Evolutionary conservation across 1,140 invertebrate species (phyloP), one percentile per base, ranked within the genome.

Genomic region (Nebria ingens): DNA sequence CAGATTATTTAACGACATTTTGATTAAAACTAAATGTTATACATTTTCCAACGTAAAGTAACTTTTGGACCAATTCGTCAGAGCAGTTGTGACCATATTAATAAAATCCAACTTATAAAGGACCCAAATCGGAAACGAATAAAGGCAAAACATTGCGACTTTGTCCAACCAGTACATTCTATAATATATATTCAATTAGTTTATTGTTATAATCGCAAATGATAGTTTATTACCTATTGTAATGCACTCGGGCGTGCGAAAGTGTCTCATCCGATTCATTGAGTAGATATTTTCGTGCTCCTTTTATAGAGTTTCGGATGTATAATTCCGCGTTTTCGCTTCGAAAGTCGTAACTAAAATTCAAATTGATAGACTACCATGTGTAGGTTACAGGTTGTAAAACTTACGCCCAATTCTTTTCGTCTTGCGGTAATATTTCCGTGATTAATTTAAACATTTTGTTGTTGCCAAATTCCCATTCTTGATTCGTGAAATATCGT

Each of bases 141-240:
- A 45, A 45, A 12, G 17, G 6, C 9, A 12, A 3, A 45, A 45
- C 40, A 45, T 45, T 45, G 40, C 17, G 11, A 51, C 6, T 21
- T 20, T 51, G 21, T 51, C 50, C 3, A 51, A 12, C 11, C 19
- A 51, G 19, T 51, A 51, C 50, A 51, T 51, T 22, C 50, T 51
- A 20, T 20, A 51, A 51, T 21, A 45, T 4, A 45, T n/a, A n/a
- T 6, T 45, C 9, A 45, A 45, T 45, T 45, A 45, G 9, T 9
- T 45, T 12, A 45, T 4, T 45, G 40, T 34, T 15, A 51, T 22
- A 51, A 51, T 4, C 3, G 3, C 17, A 51, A 51, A 19, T 20
- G 17, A 51, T 23, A 53, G 2, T 52, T 2, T 4, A 23, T 15
- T 25, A 53, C 52, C 52, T 53, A 29, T 13, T 25, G n/a, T 17